A percentile compares a stretch with the other conserved stretches of the same genome.
These are phyloP conservation scores for Synanthedon tipuliformis DNA, from an alignment of 2,888 invertebrate species.

Conservation along the genomic window DNA sequence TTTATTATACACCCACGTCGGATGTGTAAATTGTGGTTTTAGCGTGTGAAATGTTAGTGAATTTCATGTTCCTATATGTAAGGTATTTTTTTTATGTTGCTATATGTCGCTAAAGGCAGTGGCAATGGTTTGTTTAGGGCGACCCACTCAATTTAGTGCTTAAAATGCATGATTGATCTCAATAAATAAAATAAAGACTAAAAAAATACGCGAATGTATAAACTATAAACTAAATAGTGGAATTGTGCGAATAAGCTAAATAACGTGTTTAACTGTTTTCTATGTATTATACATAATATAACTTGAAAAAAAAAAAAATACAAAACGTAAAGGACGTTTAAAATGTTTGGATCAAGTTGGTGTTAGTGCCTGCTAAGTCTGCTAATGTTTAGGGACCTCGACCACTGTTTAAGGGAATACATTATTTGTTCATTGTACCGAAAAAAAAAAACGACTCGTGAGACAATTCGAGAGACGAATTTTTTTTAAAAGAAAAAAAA, in stretches of 20 bases:
- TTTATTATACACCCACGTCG: too few relatives aligned
- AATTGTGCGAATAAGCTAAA: constrained; percentile 60
- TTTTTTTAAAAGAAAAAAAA: constrained; percentile 23
- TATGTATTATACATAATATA: constrained; percentile 54
- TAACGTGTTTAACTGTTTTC: constrained; percentile 59
- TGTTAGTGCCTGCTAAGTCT: constrained; percentile 65
- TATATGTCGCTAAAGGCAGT: constrained; percentile 12
- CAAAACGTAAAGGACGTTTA: constrained; percentile 15
- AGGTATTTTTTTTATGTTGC: constrained; percentile 1
- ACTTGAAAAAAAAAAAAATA: constrained; percentile 17
- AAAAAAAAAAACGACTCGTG: constrained; percentile 37
- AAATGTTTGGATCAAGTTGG: constrained; percentile 16
- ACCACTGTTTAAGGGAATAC: constrained; percentile 45
- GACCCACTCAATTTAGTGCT: constrained; percentile 36
- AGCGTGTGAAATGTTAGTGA: neutral
- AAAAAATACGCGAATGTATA: constrained; percentile 18
- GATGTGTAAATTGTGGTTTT: too few relatives aligned
- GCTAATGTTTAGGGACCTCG: constrained; percentile 42
- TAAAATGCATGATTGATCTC: constrained; percentile 65
- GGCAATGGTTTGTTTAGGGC: constrained; percentile 18
- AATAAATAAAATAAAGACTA: constrained; percentile 61
- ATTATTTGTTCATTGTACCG: constrained; percentile 52
- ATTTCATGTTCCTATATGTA: constrained; percentile 19
- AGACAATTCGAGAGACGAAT: constrained; percentile 44
- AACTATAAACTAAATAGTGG: constrained; percentile 40